phyloP scores from a whole-genome alignment of 2,797 vertebrate species.

The Epinephelus malabaricus region DNA sequence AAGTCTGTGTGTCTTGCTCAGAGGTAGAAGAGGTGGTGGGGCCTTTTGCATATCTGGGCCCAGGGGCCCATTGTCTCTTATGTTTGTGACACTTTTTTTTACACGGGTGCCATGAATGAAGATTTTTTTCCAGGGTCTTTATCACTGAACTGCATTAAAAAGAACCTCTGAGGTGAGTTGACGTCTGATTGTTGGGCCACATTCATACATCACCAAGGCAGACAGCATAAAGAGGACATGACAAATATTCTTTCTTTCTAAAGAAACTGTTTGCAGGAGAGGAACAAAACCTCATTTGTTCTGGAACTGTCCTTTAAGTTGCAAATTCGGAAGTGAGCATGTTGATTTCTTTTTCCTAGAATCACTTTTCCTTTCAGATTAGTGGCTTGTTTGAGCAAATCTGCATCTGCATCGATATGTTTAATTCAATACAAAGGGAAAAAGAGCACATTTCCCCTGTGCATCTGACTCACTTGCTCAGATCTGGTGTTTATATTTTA shows the following conservation, averaged over 20 bases:
- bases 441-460: background rate
- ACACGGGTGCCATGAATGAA: too few relatives aligned
- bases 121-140: too few relatives aligned
- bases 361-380: slow-evolving; percentile 1
- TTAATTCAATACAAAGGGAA: slow-evolving; percentile 42
- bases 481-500: slow-evolving; percentile 65
- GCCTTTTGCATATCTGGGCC: too few relatives aligned
- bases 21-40: too few relatives aligned
- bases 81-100: too few relatives aligned
- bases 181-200: background rate
- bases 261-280: background rate
- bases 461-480: slow-evolving; percentile 45
- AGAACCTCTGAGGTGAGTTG: background rate
- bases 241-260: slow-evolving; percentile 1
- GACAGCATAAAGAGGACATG: background rate
- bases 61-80: too few relatives aligned
- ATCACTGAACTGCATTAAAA: background rate
- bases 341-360: background rate
- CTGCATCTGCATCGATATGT: slow-evolving; percentile 24
- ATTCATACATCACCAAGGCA: background rate
- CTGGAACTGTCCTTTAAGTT: background rate
- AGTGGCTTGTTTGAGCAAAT: slow-evolving; percentile 24
- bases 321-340: background rate
- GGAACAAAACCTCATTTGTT: background rate
- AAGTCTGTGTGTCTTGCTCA: too few relatives aligned